These are phyloP conservation scores for Neolamprologus multifasciatus DNA, from an alignment of 2,797 vertebrate genomes.

Conservation along the genomic window DNA sequence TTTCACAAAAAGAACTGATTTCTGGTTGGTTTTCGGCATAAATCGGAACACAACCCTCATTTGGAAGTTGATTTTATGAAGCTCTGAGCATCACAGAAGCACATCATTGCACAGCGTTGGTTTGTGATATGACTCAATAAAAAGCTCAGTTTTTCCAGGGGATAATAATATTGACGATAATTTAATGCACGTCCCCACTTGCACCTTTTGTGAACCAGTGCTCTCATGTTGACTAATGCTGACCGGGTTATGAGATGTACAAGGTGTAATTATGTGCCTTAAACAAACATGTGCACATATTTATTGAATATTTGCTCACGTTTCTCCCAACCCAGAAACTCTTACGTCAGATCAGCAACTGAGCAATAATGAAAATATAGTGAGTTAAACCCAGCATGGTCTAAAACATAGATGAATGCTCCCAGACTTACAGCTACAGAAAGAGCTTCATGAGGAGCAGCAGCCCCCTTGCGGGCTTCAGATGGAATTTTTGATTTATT, in stretches of 20 bases:
- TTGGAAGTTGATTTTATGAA: not conserved
- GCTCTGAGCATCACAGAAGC: not conserved
- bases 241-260: not conserved
- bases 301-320: not conserved
- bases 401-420: not conserved
- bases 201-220: not conserved
- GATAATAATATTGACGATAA: not conserved
- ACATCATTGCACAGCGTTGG: accelerated
- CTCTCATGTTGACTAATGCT: not conserved
- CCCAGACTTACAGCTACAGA: not conserved
- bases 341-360: not conserved
- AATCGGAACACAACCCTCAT: not conserved
- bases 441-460: not conserved
- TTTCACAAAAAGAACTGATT: not conserved
- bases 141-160: not conserved
- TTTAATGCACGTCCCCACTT: not conserved
- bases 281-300: not conserved
- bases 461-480: not conserved
- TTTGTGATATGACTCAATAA: not conserved
- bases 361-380: not conserved
- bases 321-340: not conserved
- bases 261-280: not conserved
- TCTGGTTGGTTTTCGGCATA: not conserved
- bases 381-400: not conserved
- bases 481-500: not conserved